phyloP scores from a whole-genome alignment of 2,797 vertebrate genomes.

The Muscicapa comitata region DNA sequence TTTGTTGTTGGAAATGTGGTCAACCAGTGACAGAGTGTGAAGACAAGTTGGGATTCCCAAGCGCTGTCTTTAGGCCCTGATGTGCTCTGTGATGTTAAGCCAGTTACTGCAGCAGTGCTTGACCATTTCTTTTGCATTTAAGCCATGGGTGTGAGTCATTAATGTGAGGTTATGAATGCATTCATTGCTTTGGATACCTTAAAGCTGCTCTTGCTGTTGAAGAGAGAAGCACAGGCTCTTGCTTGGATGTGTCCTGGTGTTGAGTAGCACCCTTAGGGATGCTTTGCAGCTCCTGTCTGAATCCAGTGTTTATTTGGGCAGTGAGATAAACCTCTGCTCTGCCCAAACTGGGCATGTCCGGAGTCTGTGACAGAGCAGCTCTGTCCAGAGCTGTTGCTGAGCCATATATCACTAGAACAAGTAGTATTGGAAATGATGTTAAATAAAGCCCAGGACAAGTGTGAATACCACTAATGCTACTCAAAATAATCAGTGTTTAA shows the following conservation, averaged over 20 bases:
- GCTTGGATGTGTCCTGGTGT: not conserved
- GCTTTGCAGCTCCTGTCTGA: not conserved
- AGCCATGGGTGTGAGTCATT: not conserved
- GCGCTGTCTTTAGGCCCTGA: not conserved
- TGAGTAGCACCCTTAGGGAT: not conserved
- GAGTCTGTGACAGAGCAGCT: not conserved
- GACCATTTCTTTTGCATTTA: not conserved
- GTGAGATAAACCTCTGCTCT: not conserved
- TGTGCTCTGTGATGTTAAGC: not conserved
- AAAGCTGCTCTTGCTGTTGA: not conserved
- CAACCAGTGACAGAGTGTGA: not conserved
- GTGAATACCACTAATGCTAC: not conserved
- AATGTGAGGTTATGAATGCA: not conserved
- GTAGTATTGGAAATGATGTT: not conserved
- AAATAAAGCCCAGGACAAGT: not conserved
- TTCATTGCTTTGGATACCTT: not conserved
- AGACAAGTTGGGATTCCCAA: not conserved
- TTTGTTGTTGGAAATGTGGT: constrained; percentile 35
- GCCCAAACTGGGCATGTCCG: not conserved
- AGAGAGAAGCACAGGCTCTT: not conserved
- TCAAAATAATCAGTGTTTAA: not conserved
- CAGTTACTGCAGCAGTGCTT: not conserved
- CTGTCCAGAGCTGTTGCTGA: not conserved
- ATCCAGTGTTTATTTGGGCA: not conserved
- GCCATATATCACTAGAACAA: not conserved